Evolutionary conservation across 2,113 vertebrate genomes (phyloP).

Genomic region (Mirza zaza): DNA sequence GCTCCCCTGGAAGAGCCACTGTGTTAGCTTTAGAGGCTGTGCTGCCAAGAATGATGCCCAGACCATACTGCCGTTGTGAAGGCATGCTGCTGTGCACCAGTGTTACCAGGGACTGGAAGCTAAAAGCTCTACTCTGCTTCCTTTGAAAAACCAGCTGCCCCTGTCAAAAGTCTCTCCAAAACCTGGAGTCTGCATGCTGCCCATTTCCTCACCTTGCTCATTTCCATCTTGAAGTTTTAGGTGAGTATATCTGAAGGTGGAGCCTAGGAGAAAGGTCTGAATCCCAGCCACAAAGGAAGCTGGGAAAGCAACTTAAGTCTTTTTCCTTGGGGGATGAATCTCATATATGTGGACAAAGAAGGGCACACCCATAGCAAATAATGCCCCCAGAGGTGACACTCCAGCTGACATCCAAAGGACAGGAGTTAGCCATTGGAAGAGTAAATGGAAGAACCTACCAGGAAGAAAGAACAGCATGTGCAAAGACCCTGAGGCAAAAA

Average conservation of each 20-base stretch:
- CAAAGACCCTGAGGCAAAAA: neutral
- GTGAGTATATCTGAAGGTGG: neutral
- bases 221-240: neutral
- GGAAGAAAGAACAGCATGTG: neutral
- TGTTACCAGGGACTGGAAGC: neutral
- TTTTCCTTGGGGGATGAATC: neutral
- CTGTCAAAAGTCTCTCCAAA: neutral
- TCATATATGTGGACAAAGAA: neutral
- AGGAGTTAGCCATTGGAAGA: neutral
- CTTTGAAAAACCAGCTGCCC: neutral
- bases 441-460: neutral
- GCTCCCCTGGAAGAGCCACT: neutral
- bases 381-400: neutral
- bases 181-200: neutral
- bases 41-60: neutral
- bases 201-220: neutral
- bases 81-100: accelerated
- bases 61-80: neutral
- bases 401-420: neutral
- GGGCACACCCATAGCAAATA: neutral
- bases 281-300: neutral
- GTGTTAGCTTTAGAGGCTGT: neutral
- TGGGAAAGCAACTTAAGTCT: neutral
- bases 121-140: neutral
- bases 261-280: neutral